Conservation (phyloP, 2,797 vertebrate species). For the Liasis olivaceus region DNA sequence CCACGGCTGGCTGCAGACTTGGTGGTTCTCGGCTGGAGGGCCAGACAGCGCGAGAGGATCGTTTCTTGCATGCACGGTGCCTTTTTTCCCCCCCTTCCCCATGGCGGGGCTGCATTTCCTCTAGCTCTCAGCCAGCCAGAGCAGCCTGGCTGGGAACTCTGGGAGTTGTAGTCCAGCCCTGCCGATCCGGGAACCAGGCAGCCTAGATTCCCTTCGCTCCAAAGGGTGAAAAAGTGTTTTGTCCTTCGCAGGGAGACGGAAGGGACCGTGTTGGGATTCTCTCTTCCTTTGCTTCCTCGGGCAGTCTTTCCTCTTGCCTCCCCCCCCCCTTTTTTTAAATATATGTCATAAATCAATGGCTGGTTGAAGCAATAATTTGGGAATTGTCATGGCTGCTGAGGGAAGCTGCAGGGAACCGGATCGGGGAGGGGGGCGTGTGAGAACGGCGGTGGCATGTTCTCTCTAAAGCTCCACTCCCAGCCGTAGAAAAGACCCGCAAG, state of each 20-base stretch:
- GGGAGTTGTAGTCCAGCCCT: neutral
- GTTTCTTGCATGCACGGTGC: no score
- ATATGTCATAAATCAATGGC: neutral
- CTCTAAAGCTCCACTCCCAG: neutral
- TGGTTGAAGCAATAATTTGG: conserved; percentile 15
- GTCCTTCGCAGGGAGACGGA: neutral
- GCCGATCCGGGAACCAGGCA: neutral
- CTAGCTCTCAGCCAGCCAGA: neutral
- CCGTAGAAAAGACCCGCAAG: neutral
- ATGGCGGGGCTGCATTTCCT: neutral
- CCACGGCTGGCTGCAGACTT: neutral
- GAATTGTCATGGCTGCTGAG: conserved; percentile 18
- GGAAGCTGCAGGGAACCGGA: neutral
- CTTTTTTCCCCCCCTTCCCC: neutral
- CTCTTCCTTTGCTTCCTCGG: neutral
- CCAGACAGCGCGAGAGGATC: neutral
- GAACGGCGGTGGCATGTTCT: neutral
- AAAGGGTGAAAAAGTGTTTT: neutral
- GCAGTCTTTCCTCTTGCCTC: neutral
- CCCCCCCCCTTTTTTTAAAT: neutral
- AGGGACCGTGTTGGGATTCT: neutral
- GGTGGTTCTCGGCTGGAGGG: neutral
- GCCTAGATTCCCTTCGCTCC: neutral
- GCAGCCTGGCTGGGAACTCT: neutral
- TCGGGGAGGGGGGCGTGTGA: neutral